phyloP scores from a whole-genome alignment of 2,888 invertebrate genomes.

The Frankliniella fusca region DNA sequence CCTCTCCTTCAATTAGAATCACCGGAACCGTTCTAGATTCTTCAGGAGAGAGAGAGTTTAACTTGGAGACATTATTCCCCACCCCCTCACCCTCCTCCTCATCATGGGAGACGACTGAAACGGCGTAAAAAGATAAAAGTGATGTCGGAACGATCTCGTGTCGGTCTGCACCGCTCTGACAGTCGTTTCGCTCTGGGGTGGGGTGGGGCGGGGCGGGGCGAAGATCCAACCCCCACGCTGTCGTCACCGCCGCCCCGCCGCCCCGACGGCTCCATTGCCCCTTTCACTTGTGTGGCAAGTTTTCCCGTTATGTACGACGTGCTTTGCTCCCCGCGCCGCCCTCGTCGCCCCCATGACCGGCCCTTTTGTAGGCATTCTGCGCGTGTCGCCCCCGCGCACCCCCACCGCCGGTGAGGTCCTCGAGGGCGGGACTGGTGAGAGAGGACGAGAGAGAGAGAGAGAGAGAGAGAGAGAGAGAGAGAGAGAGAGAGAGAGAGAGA shows the following conservation, averaged over 20 bases:
- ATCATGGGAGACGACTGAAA: neutral
- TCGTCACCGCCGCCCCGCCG: neutral
- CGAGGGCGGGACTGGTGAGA: too few species aligned
- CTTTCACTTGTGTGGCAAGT: neutral
- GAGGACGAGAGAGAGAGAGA: too few species aligned
- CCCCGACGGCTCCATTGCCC: neutral
- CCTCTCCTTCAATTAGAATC: neutral
- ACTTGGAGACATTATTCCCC: neutral
- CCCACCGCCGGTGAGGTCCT: too few species aligned
- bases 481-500: neutral
- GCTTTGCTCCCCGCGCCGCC: neutral
- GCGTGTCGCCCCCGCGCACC: neutral
- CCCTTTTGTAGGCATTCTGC: neutral
- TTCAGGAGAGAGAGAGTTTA: too few species aligned
- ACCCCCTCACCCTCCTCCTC: neutral
- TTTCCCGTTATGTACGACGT: constrained; percentile 17
- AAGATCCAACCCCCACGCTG: neutral
- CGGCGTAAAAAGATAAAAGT: neutral
- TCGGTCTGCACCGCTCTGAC: neutral
- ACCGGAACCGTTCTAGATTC: neutral
- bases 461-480: too few species aligned
- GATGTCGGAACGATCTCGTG: neutral
- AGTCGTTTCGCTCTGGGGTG: neutral
- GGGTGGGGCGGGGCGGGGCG: neutral
- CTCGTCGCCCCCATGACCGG: neutral